These are phyloP conservation scores for Camponotus pennsylvanicus DNA, from an alignment of 1,140 invertebrate species.

Conservation along the genomic window DNA sequence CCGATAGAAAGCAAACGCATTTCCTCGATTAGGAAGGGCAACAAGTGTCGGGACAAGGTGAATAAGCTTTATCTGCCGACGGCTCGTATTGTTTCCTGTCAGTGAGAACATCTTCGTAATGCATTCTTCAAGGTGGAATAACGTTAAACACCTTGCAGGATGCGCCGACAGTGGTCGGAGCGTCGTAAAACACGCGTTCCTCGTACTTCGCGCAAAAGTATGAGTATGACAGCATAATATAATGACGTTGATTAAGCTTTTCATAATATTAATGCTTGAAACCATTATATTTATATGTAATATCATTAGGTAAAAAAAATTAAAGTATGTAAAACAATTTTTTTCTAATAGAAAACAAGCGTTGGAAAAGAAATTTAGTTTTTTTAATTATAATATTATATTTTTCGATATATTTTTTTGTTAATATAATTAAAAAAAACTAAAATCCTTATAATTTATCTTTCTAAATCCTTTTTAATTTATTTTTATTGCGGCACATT, in stretches of 20 bases:
- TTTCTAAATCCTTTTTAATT: no score
- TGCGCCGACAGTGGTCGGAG: not conserved
- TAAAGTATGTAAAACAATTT: no score
- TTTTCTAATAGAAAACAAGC: no score
- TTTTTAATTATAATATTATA: no score
- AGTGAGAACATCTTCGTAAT: constrained; percentile 56
- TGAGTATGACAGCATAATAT: constrained; percentile 9
- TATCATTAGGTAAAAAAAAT: no score
- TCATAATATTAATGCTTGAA: not conserved
- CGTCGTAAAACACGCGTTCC: constrained; percentile 8
- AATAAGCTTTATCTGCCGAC: constrained; percentile 15
- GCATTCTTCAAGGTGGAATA: constrained; percentile 51
- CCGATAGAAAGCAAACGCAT: constrained; percentile 27
- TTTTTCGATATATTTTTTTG: no score
- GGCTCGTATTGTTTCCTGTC: constrained; percentile 55
- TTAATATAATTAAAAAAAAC: no score
- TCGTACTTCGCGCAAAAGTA: not conserved
- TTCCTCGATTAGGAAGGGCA: constrained; percentile 34
- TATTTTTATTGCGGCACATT: no score
- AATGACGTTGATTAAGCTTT: constrained; percentile 22
- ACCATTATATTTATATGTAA: not conserved
- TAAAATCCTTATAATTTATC: no score
- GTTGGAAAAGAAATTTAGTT: no score
- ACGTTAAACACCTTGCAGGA: constrained; percentile 14
- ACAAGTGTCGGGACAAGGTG: constrained; percentile 19